These are phyloP conservation scores for Orthosia gracilis DNA, from an alignment of 2,888 invertebrate genomes.

Conservation along the genomic window DNA sequence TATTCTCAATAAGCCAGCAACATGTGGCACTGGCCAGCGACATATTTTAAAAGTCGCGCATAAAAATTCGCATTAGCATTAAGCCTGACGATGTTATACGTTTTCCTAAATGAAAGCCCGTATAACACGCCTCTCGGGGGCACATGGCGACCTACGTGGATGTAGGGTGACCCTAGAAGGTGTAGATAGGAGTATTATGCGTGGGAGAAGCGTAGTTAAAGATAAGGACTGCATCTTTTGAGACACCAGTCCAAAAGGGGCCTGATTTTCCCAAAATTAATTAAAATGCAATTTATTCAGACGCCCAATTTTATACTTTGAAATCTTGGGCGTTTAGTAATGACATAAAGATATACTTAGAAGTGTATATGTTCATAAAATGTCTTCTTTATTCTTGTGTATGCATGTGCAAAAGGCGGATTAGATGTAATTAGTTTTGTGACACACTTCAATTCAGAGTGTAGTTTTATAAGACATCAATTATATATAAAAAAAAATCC, in stretches of 20 bases:
- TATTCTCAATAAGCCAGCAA: conserved; percentile 56
- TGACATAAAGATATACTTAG: too few species aligned
- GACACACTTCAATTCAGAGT: too few species aligned
- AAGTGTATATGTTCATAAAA: too few species aligned
- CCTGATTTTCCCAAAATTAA: too few species aligned
- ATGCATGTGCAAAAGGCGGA: too few species aligned
- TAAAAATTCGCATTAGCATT: conserved; percentile 88
- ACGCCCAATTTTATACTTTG: too few species aligned
- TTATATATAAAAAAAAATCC: too few species aligned
- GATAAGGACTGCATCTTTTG: not conserved
- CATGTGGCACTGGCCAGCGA: conserved; percentile 47
- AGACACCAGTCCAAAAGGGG: not conserved
- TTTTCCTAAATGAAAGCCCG: conserved; percentile 90
- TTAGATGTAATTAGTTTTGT: too few species aligned
- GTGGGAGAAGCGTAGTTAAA: conserved; percentile 21
- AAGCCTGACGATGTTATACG: conserved; percentile 87
- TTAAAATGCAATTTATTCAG: not conserved
- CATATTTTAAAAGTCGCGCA: conserved; percentile 83
- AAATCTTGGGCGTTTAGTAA: too few species aligned
- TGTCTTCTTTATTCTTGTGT: too few species aligned
- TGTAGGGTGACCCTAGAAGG: conserved; percentile 68
- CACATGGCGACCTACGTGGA: conserved; percentile 80
- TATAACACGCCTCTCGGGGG: conserved; percentile 87
- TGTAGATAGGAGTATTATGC: conserved; percentile 39
- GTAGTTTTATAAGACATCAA: too few species aligned